These are phyloP conservation scores for Pachydiplax longipennis DNA, from an alignment of 2,888 invertebrate species.

Conservation along the genomic window DNA sequence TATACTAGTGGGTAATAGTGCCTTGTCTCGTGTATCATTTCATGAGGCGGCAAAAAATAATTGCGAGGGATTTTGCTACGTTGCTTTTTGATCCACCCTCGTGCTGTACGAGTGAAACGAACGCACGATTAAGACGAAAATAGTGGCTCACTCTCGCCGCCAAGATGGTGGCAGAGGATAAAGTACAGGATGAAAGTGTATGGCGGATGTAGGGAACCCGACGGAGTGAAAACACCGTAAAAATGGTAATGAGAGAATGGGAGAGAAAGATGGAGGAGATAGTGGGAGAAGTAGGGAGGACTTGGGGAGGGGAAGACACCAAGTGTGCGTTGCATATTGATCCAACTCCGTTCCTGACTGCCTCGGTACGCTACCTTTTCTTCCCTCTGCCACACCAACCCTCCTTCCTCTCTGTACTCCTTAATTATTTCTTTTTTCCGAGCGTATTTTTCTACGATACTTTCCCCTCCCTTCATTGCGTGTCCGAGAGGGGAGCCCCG, in stretches of 20 bases:
- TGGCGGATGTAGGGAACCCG: not conserved
- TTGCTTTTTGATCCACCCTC: too few relatives aligned
- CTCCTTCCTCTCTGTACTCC: not conserved
- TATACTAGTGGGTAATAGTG: too few relatives aligned
- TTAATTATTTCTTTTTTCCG: not conserved
- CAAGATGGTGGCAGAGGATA: not conserved
- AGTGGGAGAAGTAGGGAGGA: not conserved
- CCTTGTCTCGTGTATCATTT: too few relatives aligned
- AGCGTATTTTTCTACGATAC: not conserved
- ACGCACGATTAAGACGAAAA: not conserved
- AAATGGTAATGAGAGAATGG: not conserved
- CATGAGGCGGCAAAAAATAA: too few relatives aligned
- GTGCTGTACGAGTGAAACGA: too few relatives aligned
- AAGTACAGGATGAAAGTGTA: not conserved
- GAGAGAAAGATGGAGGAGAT: not conserved
- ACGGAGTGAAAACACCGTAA: not conserved
- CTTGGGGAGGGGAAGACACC: not conserved
- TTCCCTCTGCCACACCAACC: not conserved
- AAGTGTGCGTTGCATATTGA: constrained; percentile 42
- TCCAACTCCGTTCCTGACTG: constrained; percentile 29
- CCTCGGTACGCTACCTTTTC: constrained; percentile 15
- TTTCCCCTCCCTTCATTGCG: not conserved
- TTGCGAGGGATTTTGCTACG: too few relatives aligned
- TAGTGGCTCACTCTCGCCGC: not conserved
- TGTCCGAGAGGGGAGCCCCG: not conserved